A percentile compares a stretch with the other conserved stretches of the same genome.
Evolutionary conservation across 35 echinoderm and acorn worm species (phyloP).

Genomic region (Heliocidaris erythrogramma): DNA sequence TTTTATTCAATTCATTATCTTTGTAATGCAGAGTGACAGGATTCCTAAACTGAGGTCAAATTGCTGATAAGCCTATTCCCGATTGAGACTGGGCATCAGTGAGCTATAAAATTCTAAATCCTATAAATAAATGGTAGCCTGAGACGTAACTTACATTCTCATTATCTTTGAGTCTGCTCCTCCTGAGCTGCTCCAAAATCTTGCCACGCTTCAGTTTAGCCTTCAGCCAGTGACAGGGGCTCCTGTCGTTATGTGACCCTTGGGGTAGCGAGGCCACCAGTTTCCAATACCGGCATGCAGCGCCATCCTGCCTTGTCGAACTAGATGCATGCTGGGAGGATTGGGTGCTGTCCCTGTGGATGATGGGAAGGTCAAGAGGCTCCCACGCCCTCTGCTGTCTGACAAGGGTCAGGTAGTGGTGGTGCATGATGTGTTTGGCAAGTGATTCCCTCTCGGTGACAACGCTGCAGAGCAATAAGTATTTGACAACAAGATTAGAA

Average conservation of each 20-base stretch:
- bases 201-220: slow-evolving; percentile 79
- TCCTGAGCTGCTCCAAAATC: slow-evolving; percentile 61
- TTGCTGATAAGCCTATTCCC: no score
- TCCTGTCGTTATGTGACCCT: slow-evolving; percentile 52
- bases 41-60: no score
- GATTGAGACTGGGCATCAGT: no score
- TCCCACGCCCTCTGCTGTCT: slow-evolving; percentile 70
- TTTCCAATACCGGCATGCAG: slow-evolving; percentile 73
- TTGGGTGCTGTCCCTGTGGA: slow-evolving; percentile 7
- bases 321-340: slow-evolving; percentile 55
- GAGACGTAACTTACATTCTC: slow-evolving; percentile 35
- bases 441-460: neutral
- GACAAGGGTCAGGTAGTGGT: slow-evolving; percentile 59
- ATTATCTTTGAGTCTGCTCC: slow-evolving; percentile 49
- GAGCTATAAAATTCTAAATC: neutral
- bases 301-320: neutral
- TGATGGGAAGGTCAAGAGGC: slow-evolving; percentile 62
- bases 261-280: slow-evolving; percentile 61
- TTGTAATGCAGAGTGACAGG: no score
- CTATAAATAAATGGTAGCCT: neutral
- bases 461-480: slow-evolving; percentile 35
- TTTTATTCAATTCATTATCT: no score
- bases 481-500: neutral
- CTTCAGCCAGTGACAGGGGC: slow-evolving; percentile 72
- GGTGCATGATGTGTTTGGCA: slow-evolving; percentile 58